Evolutionary conservation across 1,140 invertebrate genomes (phyloP).

Genomic region (Antheraea mylitta): DNA sequence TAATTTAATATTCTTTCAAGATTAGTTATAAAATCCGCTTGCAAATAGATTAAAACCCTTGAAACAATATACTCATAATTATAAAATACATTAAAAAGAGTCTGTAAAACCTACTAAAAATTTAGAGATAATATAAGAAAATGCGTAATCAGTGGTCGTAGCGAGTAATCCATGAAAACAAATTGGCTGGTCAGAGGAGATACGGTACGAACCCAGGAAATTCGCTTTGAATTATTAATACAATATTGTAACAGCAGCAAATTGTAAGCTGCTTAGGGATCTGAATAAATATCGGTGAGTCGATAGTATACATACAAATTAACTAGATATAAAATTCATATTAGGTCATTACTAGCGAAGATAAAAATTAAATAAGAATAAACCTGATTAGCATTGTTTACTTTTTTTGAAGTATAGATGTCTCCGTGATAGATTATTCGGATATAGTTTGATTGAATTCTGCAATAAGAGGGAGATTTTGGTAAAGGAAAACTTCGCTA

Average conservation of each 20-base stretch:
- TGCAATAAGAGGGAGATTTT: no score
- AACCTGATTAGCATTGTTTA: no score
- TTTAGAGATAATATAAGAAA: background rate
- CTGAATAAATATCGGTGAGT: slow-evolving; percentile 68
- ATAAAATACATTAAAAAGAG: background rate
- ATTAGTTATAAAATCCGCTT: no score
- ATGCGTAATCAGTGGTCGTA: slow-evolving; percentile 7
- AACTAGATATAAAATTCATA: background rate
- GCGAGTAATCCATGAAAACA: slow-evolving; percentile 43
- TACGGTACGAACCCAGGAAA: slow-evolving; percentile 50
- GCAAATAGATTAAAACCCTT: background rate
- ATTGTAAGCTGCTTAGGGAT: slow-evolving; percentile 69
- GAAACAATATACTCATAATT: background rate
- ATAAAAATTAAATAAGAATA: background rate
- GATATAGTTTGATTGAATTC: no score
- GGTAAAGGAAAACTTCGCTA: no score
- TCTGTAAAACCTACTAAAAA: background rate
- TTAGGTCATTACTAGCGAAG: background rate
- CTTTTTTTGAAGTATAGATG: no score
- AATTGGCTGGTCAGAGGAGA: slow-evolving; percentile 63
- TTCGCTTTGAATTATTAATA: slow-evolving; percentile 72
- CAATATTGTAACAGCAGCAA: slow-evolving; percentile 56
- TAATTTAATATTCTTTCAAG: no score
- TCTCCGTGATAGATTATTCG: no score
- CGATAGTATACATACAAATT: slow-evolving; percentile 39